Evolutionary conservation across 1,140 invertebrate genomes (phyloP), one percentile per base, ranked within the genome.

Genomic region (Tenebrio molitor): DNA sequence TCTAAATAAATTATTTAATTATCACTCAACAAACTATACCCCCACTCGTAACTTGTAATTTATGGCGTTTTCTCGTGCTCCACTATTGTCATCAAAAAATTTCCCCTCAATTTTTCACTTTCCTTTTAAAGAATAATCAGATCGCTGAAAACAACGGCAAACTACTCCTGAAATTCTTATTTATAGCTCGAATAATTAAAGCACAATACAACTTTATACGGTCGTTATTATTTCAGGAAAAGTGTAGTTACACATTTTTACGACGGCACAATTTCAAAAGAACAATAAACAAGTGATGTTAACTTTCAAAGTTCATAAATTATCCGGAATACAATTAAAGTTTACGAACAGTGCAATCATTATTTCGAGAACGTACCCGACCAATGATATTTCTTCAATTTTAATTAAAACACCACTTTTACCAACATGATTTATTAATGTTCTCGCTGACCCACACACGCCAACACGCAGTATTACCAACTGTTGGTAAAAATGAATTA

Each of bases 391-490:
- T 58, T 58, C 50, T 58, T 58, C 50, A 29, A 58, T 58, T 58
- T 58, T 58, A 58, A 58, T 58, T 58, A 58, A 58, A 58, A 58
- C 50, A 58, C 50, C 50, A 58, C 21, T 58, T 58, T 58, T 29
- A 58, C 50, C 23, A 58, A 58, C 50, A 58, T 58, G 50, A 58
- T 58, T 58, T 58, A 58, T 58, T 58, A 58, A 58, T 58, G 50
- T 58, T 58, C 23, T 25, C 23, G 50, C 50, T 58, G 50, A 58
- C 50, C 50, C 50, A 58, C 23, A 58, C 50, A 58, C 50, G 50
- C 44, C 50, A 58, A 58, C 50, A 58, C 50, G 50, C 50, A 58
- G 44, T 50, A 23, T 23, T 58, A 58, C 50, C 50, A 58, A 58
- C 50, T 58, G 50, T 25, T 58, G 50, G 50, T 58, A 58, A 58